Evolutionary conservation across 2,113 vertebrate genomes (phyloP).

Genomic region (Asarcornis scutulata): DNA sequence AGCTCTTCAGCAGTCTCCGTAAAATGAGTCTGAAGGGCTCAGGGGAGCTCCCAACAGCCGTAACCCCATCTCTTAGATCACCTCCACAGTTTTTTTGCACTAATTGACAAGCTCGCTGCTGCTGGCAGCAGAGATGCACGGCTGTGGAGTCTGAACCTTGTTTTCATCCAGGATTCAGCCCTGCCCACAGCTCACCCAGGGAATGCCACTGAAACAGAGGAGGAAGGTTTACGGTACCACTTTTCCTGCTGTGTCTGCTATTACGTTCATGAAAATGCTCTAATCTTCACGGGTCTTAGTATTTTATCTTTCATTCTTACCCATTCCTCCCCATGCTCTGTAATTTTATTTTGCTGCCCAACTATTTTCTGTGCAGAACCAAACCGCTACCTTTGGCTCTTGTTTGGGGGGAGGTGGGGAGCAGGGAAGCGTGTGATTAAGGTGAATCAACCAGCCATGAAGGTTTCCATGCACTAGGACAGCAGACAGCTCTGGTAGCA

Average conservation of each 20-base stretch:
- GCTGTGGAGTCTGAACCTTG: accelerated
- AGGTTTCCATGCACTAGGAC: not conserved
- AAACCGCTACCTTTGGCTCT: accelerated
- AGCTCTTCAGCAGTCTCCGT: not conserved
- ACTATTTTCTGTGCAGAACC: not conserved
- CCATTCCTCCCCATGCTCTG: accelerated
- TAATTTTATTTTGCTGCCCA: not conserved
- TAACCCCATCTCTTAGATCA: not conserved
- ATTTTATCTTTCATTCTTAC: not conserved
- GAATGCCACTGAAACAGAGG: not conserved
- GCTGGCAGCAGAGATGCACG: accelerated
- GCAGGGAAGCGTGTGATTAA: not conserved
- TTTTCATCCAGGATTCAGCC: not conserved
- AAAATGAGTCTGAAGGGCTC: not conserved
- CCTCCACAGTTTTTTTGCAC: accelerated
- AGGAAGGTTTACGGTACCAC: not conserved
- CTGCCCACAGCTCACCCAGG: not conserved
- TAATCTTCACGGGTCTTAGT: accelerated
- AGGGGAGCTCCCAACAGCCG: accelerated
- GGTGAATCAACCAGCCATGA: not conserved
- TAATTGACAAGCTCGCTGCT: not conserved
- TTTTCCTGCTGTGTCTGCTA: accelerated
- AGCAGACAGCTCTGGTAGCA: not conserved
- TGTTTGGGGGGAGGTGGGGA: not conserved
- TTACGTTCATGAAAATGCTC: not conserved